Conservation (phyloP, 2,888 invertebrate species). For the Dascillus cervinus region DNA sequence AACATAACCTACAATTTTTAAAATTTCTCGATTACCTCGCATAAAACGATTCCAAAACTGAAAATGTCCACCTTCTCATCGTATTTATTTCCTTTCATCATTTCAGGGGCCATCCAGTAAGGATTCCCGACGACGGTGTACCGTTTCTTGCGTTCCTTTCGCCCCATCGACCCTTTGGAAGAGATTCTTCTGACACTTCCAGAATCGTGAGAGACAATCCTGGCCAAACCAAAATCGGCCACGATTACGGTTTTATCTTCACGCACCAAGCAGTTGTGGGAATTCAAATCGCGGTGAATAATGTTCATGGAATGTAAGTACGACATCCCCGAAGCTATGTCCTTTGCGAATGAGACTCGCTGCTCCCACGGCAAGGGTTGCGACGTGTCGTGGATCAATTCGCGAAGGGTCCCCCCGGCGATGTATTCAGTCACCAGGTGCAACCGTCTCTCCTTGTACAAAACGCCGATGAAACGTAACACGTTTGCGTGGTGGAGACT, state of each 20-base stretch:
- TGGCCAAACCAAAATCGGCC: conserved; percentile 90
- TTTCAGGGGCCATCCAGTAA: conserved; percentile 98
- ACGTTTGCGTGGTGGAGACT: conserved; percentile 87
- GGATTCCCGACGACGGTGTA: conserved; percentile 96
- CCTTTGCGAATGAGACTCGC: conserved; percentile 78
- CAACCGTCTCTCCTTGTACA: conserved; percentile 86
- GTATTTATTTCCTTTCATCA: conserved; percentile 95
- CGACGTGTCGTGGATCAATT: conserved; percentile 66
- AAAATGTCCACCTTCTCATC: conserved; percentile 96
- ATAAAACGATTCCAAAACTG: conserved; percentile 90
- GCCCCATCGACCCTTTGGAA: conserved; percentile 30
- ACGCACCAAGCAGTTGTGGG: conserved; percentile 87
- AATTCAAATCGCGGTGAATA: conserved; percentile 91
- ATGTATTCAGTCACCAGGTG: conserved; percentile 92
- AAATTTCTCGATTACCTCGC: too few species aligned
- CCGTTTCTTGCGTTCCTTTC: conserved; percentile 69
- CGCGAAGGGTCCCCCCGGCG: conserved; percentile 82
- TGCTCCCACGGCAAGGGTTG: conserved; percentile 70
- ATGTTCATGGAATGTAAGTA: conserved; percentile 93
- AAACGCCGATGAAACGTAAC: conserved; percentile 82
- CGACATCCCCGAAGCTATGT: conserved; percentile 89
- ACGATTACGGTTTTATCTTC: conserved; percentile 89
- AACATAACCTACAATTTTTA: too few species aligned
- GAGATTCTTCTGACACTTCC: conserved; percentile 35
- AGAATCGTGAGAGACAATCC: conserved; percentile 58